phyloP scores from a whole-genome alignment of 2,113 vertebrate species.

The Nesospiza acunhae region DNA sequence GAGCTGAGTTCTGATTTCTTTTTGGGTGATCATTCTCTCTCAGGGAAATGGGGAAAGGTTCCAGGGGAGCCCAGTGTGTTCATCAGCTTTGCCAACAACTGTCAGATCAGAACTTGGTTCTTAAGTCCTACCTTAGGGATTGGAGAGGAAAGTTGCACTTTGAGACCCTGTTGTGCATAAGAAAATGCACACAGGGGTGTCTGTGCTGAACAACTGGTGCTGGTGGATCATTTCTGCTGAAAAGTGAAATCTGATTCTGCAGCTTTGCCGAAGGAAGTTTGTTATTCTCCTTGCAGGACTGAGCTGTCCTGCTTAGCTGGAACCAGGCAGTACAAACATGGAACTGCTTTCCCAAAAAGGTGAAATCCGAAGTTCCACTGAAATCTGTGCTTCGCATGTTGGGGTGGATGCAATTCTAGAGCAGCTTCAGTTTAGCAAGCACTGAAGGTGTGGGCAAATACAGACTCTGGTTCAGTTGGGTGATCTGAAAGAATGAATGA shows the following conservation, averaged over 20 bases:
- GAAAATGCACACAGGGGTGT: not conserved
- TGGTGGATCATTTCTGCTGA: not conserved
- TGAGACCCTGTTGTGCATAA: not conserved
- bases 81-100: not conserved
- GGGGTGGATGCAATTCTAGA: not conserved
- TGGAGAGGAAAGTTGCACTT: not conserved
- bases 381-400: fast-evolving
- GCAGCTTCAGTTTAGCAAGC: not conserved
- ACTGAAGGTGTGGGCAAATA: not conserved
- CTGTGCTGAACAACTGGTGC: not conserved
- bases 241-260: not conserved
- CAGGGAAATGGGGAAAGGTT: not conserved
- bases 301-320: not conserved
- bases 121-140: not conserved
- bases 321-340: not conserved
- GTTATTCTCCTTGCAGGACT: not conserved
- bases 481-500: not conserved
- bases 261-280: not conserved
- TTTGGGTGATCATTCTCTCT: not conserved
- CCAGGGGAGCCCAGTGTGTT: not conserved
- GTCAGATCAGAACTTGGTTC: not conserved
- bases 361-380: not conserved
- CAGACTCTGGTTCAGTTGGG: not conserved
- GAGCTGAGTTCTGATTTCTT: not conserved
- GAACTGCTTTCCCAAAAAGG: not conserved